Evolutionary conservation across 1,140 invertebrate genomes (phyloP).

Genomic region (Brachionus manjavacas): DNA sequence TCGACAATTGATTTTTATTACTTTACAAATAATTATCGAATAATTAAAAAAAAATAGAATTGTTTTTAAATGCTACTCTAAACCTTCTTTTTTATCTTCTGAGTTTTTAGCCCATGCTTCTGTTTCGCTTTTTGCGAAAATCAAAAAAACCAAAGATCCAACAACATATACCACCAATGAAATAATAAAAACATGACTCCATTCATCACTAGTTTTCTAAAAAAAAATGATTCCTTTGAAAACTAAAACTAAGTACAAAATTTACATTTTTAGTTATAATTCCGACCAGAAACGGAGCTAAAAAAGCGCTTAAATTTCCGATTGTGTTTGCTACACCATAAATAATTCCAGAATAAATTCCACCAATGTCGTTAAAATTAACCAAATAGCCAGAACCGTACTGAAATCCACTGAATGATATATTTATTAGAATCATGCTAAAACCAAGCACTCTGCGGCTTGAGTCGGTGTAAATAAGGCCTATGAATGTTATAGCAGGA

Average conservation of each 20-base stretch:
- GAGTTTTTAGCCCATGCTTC: conserved; percentile 47
- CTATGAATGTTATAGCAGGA: conserved; percentile 2
- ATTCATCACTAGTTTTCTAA: conserved; percentile 48
- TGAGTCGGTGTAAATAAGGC: background rate
- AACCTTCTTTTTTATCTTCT: background rate
- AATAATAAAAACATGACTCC: conserved; percentile 55
- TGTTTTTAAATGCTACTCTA: background rate
- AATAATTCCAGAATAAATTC: conserved; percentile 38
- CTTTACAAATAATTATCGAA: too few species aligned
- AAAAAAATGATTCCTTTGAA: background rate
- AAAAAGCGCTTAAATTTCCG: background rate
- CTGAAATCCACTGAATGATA: conserved; percentile 32
- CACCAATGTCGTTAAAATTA: background rate
- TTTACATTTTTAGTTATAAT: conserved; percentile 29
- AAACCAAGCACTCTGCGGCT: background rate
- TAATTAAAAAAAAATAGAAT: too few species aligned
- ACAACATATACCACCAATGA: conserved; percentile 50
- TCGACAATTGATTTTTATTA: too few species aligned
- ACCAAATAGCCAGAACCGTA: conserved; percentile 34
- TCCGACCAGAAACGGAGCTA: conserved; percentile 40
- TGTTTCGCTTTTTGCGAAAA: conserved; percentile 51
- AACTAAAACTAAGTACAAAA: background rate
- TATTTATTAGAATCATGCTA: conserved; percentile 31
- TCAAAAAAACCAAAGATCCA: conserved; percentile 50
- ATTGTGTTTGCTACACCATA: conserved; percentile 39